Evolutionary conservation across 2,888 invertebrate genomes (phyloP), one percentile per base, ranked within the genome.

Genomic region (Ganaspis brasiliensis): DNA sequence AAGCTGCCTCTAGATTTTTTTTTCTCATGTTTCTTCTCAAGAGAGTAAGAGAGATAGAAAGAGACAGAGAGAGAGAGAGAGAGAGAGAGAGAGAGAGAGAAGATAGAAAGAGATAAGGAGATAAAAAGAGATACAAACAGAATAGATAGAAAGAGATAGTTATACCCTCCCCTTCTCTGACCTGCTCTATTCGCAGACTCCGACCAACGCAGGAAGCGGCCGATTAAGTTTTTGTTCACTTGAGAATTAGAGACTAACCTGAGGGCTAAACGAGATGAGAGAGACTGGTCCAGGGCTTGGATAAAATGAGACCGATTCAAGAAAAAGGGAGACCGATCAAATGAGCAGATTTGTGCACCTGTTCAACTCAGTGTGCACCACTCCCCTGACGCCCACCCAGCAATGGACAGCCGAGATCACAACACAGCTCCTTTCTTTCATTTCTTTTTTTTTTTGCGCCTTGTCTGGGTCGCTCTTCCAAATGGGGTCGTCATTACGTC

Each of bases 161-260:
- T 6, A 31, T 59, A 31, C 40, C 16, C 76, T 74, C 73, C 74
- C 55, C 61, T 76, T 74, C 74, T 77, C 77, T 37, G 26, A 49
- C 19, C 31, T 55, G 72, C 63, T 67, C 74, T 31, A 72, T 35
- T 57, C 56, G 31, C 72, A 56, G 56, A 40, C 72, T 45, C 59
- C 5, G 80, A 75, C n/a, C n/a, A n/a, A 82, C 83, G 79, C 79
- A 89, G 90, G 90, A 90, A 90, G 87, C 86, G 83, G 84, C 84
- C 90, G 88, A 90, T 91, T 90, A 90, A 87, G 88, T 89, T 90
- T 90, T 90, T 90, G 88, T 87, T 79, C 83, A 80, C 81, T 76
- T 77, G 84, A 82, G 87, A 88, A 89, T 89, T 88, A 89, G 89
- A 88, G 85, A 85, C 83, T 81, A 83, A 86, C 40, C 61, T 79